Evolutionary conservation across 1,140 invertebrate species (phyloP).

Genomic region (Polypedilum vanderplanki): DNA sequence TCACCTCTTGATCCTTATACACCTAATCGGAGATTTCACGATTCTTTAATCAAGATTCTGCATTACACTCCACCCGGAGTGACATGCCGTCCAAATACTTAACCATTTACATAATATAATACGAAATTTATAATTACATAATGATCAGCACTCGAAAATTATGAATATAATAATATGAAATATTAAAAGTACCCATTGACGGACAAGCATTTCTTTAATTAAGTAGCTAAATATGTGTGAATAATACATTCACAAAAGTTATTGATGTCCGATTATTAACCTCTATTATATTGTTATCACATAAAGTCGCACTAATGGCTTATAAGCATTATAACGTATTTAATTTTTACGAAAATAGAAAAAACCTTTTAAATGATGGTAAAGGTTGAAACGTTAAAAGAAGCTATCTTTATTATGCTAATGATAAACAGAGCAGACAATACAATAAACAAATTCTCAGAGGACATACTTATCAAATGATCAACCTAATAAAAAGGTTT

Average conservation of each 20-base stretch:
- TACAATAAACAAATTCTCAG: not conserved
- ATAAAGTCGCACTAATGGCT: not conserved
- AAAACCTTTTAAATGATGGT: not conserved
- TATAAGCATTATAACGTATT: not conserved
- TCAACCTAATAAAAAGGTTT: not conserved
- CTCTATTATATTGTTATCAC: constrained; percentile 9
- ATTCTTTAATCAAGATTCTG: no score
- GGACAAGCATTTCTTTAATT: not conserved
- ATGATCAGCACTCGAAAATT: no score
- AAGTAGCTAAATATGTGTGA: not conserved
- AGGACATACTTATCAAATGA: not conserved
- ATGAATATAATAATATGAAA: no score
- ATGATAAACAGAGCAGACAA: not conserved
- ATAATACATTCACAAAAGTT: not conserved
- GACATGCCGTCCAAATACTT: no score
- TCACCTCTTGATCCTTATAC: no score
- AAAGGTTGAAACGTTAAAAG: constrained; percentile 8
- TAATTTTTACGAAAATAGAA: not conserved
- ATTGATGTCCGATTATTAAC: not conserved
- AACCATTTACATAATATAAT: no score
- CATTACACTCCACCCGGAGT: not conserved
- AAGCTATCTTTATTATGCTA: not conserved
- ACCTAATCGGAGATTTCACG: no score
- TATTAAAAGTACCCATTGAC: no score
- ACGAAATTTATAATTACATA: no score